These are phyloP conservation scores for Hycleus cichorii DNA, from an alignment of 1,140 invertebrate species.

Conservation along the genomic window DNA sequence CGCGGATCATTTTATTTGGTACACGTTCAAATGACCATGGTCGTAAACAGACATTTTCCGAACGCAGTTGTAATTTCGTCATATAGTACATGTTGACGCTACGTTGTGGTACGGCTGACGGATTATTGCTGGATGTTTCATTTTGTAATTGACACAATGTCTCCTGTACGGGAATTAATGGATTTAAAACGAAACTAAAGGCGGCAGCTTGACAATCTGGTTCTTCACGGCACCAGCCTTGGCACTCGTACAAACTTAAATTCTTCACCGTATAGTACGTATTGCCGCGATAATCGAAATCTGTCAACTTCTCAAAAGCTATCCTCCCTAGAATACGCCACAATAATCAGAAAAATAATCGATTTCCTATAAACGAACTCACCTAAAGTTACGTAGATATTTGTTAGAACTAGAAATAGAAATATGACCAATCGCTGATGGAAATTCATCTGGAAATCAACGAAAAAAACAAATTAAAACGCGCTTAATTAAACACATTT, in stretches of 20 bases:
- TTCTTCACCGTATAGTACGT: conserved; percentile 91
- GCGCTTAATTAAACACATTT: too few relatives aligned
- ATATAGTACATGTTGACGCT: conserved; percentile 92
- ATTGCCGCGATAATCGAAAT: conserved; percentile 81
- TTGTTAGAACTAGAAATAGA: conserved; percentile 28
- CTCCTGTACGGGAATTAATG: conserved; percentile 83
- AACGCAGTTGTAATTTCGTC: conserved; percentile 85
- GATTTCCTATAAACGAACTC: conserved; percentile 12
- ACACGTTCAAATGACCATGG: conserved; percentile 91
- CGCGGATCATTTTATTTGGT: conserved; percentile 84
- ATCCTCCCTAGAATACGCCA: conserved; percentile 56
- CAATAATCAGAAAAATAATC: conserved; percentile 3
- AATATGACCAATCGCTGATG: too few relatives aligned
- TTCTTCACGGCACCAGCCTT: conserved; percentile 89
- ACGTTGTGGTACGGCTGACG: conserved; percentile 68
- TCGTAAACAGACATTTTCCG: conserved; percentile 82
- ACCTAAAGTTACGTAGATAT: conserved; percentile 28
- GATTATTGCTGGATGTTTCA: conserved; percentile 82
- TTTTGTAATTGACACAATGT: conserved; percentile 89
- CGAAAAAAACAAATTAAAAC: too few relatives aligned
- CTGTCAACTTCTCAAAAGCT: conserved; percentile 89
- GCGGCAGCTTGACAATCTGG: conserved; percentile 83
- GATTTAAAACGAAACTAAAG: conserved; percentile 88
- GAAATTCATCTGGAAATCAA: too few relatives aligned
- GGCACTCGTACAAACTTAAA: conserved; percentile 86